phyloP scores from a whole-genome alignment of 2,113 vertebrate genomes.

The Melanotaenia duboulayi region DNA sequence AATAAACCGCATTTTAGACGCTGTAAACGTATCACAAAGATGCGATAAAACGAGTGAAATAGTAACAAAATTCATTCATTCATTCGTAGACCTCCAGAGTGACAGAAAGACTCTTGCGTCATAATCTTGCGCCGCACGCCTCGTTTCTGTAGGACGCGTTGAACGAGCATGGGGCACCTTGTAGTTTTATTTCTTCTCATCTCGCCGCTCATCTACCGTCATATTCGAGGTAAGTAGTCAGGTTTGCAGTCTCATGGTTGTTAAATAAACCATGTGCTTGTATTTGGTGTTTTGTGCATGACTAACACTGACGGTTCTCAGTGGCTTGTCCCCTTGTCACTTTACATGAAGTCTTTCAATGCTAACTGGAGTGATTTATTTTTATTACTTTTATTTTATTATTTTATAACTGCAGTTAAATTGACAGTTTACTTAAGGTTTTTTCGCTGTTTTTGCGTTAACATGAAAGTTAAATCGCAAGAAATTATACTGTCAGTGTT shows the following conservation, averaged over 20 bases:
- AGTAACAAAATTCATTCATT: no score
- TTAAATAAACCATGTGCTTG: background rate
- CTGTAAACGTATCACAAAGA: no score
- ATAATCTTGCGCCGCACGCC: slow-evolving; percentile 56
- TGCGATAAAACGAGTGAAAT: no score
- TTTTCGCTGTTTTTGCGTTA: background rate
- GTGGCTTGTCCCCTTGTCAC: background rate
- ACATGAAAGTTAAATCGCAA: no score
- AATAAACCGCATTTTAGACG: no score
- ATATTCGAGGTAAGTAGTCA: slow-evolving; percentile 39
- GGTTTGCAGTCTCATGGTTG: no score
- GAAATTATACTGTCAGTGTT: no score
- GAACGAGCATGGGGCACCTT: slow-evolving; percentile 73
- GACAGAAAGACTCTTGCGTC: slow-evolving; percentile 48
- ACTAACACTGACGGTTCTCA: background rate
- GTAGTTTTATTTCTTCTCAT: slow-evolving; percentile 32
- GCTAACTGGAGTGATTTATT: no score
- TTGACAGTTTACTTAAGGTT: background rate
- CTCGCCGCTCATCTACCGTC: background rate
- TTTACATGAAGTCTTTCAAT: slow-evolving; percentile 27
- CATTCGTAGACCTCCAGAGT: background rate
- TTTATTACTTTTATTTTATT: no score
- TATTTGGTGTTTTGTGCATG: background rate
- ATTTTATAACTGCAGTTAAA: no score
- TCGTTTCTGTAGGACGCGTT: slow-evolving; percentile 31